A percentile compares a stretch with the other conserved stretches of the same genome.
These are phyloP conservation scores for Brachionus angularis DNA, from an alignment of 1,140 invertebrate species.

Conservation along the genomic window DNA sequence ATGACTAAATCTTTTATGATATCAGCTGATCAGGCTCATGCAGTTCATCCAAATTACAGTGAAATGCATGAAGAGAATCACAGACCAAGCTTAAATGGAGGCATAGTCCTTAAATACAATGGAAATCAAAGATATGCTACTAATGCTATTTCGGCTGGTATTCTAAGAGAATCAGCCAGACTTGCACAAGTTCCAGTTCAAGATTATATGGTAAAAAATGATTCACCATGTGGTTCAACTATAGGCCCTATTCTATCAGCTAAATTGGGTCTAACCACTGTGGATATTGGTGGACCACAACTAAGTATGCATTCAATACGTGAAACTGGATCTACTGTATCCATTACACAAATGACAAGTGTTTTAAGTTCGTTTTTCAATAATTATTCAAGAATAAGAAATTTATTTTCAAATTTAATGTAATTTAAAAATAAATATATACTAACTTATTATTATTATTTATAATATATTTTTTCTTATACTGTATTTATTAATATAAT, in stretches of 20 bases:
- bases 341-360: constrained; percentile 46
- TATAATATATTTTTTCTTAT: no score
- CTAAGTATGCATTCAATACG: constrained; percentile 62
- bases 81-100: constrained; percentile 48
- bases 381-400: constrained; percentile 33
- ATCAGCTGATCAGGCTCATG: constrained; percentile 61
- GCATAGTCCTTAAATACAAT: constrained; percentile 61
- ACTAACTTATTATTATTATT: no score
- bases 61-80: constrained; percentile 58
- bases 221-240: constrained; percentile 59
- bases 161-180: constrained; percentile 58
- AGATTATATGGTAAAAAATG: constrained; percentile 60
- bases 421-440: no score
- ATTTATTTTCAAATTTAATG: constrained; percentile 5
- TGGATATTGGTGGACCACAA: constrained; percentile 60
- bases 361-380: constrained; percentile 12
- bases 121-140: constrained; percentile 61
- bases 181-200: constrained; percentile 56
- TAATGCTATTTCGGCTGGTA: constrained; percentile 56
- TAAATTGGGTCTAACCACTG: constrained; percentile 58
- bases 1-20: constrained; percentile 49
- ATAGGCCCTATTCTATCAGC: constrained; percentile 61
- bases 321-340: constrained; percentile 57
- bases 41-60: constrained; percentile 60
- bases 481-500: no score